These are phyloP conservation scores for Chrosomus eos DNA, from an alignment of 2,797 vertebrate genomes.

Conservation along the genomic window DNA sequence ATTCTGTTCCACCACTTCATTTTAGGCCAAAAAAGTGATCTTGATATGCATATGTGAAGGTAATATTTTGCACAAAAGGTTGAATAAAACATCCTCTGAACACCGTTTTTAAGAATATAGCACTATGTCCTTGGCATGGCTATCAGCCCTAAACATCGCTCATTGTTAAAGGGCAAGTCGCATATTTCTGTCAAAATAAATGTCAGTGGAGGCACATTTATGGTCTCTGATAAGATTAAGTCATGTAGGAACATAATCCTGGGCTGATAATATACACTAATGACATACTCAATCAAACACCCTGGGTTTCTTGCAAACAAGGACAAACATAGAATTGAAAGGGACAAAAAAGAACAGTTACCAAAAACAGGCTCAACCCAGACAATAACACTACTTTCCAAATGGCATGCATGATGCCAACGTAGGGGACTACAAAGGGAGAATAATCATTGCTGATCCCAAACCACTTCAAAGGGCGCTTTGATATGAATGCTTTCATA, in stretches of 20 bases:
- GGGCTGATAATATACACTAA: conserved; percentile 33
- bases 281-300: conserved; percentile 40
- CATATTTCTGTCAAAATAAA: conserved; percentile 51
- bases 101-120: not conserved
- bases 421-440: not conserved
- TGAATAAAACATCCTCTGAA: not conserved
- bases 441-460: not conserved
- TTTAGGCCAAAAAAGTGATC: not conserved
- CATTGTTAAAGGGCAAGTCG: conserved; percentile 44
- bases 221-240: conserved; percentile 43
- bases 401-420: not conserved
- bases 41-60: conserved; percentile 28
- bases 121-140: conserved; percentile 17
- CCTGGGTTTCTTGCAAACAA: not conserved
- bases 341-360: not conserved
- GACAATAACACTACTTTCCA: not conserved
- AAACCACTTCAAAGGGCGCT: not conserved
- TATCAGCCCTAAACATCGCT: conserved; percentile 23
- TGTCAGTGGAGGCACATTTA: conserved; percentile 45
- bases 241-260: conserved; percentile 34
- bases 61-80: conserved; percentile 1
- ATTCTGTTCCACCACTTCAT: conserved; percentile 5
- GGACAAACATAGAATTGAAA: conserved; percentile 4
- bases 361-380: not conserved
- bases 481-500: not conserved